phyloP scores from a whole-genome alignment of 2,888 invertebrate species.

The Bembecia ichneumoniformis region DNA sequence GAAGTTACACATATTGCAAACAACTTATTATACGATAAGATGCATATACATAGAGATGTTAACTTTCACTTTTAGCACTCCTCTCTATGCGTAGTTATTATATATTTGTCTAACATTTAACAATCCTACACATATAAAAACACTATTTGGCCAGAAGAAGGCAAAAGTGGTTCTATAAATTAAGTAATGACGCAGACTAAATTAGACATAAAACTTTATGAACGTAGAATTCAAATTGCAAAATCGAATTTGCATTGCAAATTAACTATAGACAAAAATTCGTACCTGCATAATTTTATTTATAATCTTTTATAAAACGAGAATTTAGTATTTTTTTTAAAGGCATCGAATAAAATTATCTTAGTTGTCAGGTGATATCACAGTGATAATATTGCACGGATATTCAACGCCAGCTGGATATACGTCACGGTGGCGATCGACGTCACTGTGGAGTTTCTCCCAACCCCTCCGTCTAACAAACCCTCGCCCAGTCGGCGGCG shows the following conservation, averaged over 20 bases:
- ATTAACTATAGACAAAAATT: too few relatives aligned
- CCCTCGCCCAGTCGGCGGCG: not conserved
- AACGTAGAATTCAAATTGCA: constrained; percentile 17
- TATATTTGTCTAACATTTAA: constrained; percentile 9
- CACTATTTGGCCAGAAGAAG: constrained; percentile 16
- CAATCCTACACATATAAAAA: not conserved
- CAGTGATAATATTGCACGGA: constrained; percentile 27
- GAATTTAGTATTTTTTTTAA: too few relatives aligned
- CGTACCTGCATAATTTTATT: too few relatives aligned
- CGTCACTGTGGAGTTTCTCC: constrained; percentile 29
- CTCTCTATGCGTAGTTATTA: constrained; percentile 17
- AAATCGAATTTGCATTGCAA: not conserved
- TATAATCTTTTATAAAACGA: too few relatives aligned
- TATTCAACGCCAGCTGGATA: constrained; percentile 43
- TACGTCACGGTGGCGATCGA: constrained; percentile 45
- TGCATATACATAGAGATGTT: constrained; percentile 9
- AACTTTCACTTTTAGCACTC: constrained; percentile 43
- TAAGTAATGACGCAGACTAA: constrained; percentile 2
- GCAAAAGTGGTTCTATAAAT: constrained; percentile 36
- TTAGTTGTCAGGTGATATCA: constrained; percentile 1
- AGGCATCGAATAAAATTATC: constrained; percentile 1
- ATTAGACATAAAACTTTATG: constrained; percentile 14
- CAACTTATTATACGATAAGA: not conserved
- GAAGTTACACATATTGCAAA: not conserved
- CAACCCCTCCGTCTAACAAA: not conserved